Percentiles rank a stretch among this genome's conserved stretches.
Evolutionary conservation across 2,113 vertebrate genomes (phyloP).

Genomic region (Ophthalmolycus amberensis): DNA sequence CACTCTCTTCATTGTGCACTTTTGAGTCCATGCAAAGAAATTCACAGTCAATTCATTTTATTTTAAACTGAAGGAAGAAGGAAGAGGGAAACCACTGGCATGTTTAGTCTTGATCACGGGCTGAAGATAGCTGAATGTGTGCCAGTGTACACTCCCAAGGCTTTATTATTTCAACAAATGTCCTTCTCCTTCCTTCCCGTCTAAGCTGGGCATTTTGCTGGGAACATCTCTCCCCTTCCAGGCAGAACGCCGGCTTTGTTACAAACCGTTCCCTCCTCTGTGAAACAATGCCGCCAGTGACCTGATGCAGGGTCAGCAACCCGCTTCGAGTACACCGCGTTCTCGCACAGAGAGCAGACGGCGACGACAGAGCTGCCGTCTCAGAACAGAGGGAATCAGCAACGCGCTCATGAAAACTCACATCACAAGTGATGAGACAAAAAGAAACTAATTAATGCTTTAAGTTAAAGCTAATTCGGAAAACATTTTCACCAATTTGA

Average conservation of each 20-base stretch:
- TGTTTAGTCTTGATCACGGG: neutral
- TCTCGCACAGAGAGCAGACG: constrained; percentile 11
- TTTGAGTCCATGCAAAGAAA: neutral
- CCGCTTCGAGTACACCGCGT: constrained; percentile 45
- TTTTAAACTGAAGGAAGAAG: neutral
- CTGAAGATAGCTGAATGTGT: neutral
- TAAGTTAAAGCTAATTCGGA: neutral
- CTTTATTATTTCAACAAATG: constrained; percentile 53
- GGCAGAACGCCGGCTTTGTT: constrained; percentile 32
- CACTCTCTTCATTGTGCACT: neutral
- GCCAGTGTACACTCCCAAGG: neutral
- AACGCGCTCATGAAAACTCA: neutral
- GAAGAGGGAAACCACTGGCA: neutral
- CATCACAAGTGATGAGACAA: neutral
- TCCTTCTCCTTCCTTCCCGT: constrained; percentile 61
- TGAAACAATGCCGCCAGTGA: constrained; percentile 37
- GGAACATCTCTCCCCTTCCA: constrained; percentile 47
- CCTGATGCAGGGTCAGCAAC: constrained; percentile 25
- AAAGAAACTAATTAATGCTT: neutral
- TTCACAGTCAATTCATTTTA: neutral
- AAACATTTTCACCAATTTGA: neutral
- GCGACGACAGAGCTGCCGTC: neutral
- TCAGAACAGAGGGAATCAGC: neutral
- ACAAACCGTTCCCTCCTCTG: constrained; percentile 18
- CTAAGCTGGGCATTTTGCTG: constrained; percentile 25